Base-by-base conservation (phyloP, 2,113 vertebrate species). In the Crotophaga sulcirostris region DNA sequence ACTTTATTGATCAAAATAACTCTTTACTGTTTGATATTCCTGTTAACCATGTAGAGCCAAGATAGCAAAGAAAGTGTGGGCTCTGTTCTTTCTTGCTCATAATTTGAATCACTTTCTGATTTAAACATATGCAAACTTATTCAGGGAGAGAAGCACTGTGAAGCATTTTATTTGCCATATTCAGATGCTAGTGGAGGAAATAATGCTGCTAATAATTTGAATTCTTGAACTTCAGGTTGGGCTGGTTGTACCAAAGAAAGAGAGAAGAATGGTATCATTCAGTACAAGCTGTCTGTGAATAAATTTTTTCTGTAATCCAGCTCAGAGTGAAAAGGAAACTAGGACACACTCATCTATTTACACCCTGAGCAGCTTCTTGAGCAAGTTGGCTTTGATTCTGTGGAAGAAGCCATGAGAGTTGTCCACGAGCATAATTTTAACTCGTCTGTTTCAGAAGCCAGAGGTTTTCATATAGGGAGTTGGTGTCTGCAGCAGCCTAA, bases 211-310 rank as follows among this genome's bases (percentile, higher is more conserved):
- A 77, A 76, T 87, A 68, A 87, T 87, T 87, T 91, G 40, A 84
- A 87, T 96, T 95, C 91, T 90, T 91, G 94, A 88, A 81, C 72
- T 91, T 93, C 95, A 80, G 85, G 95, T 91, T 96, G 55, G 13
- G 29, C 93, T 93, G 59, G 34, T 83, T 74, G 21, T 63, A 84
- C 25, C 44, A 66, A 49, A 72, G 76, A 58, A 56, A 68, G n/a
- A 66, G 40, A 54, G 64, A 84, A 68, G 36, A 31, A 72, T 92
- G 80, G 8, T 81, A 7, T 70, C 78, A 78, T 33, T 87, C 28
- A 62, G 58, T 68, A 79, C 28, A 82, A 79, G 54, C 28, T 87
- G 44, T 0, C 62, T 84, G 16, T 75, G 62, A 79, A 63, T 84
- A 86, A 66, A 58, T 86, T 69, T 83, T 70, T 13, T 29, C 23